Conservation (phyloP, 2,888 invertebrate species). For the Erebia ligea region DNA sequence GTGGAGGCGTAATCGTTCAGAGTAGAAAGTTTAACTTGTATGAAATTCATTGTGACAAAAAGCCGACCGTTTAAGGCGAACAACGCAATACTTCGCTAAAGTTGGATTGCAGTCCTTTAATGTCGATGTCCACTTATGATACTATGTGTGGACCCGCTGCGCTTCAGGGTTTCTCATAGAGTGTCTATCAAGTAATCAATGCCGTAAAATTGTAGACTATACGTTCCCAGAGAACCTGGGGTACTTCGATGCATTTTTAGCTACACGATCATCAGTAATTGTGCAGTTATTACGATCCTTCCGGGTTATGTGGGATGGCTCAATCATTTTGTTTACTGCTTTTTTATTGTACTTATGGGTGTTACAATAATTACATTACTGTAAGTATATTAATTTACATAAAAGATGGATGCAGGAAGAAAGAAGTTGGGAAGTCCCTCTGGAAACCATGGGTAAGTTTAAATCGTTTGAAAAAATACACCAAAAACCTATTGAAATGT, state of each 20-base stretch:
- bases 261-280: conserved; percentile 21
- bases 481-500: too few relatives aligned
- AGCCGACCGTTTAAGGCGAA: conserved; percentile 64
- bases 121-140: conserved; percentile 72
- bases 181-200: conserved; percentile 49
- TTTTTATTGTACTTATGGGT: not conserved
- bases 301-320: conserved; percentile 28
- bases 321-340: not conserved
- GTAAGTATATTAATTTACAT: too few relatives aligned
- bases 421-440: too few relatives aligned
- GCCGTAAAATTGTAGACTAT: conserved; percentile 53
- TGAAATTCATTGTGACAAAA: conserved; percentile 61
- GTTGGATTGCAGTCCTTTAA: conserved; percentile 65
- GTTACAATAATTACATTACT: not conserved
- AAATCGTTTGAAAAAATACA: too few relatives aligned
- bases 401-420: too few relatives aligned
- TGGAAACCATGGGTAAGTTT: too few relatives aligned
- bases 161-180: conserved; percentile 69
- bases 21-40: conserved; percentile 63
- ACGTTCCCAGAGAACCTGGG: conserved; percentile 41
- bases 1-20: conserved; percentile 43
- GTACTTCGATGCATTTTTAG: conserved; percentile 43
- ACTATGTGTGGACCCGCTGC: conserved; percentile 64
- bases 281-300: conserved; percentile 27
- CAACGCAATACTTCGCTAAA: conserved; percentile 65